A percentile compares a stretch with the other conserved stretches of the same genome.
Conservation (phyloP, 2,888 invertebrate genomes). For the Sisyra nigra region DNA sequence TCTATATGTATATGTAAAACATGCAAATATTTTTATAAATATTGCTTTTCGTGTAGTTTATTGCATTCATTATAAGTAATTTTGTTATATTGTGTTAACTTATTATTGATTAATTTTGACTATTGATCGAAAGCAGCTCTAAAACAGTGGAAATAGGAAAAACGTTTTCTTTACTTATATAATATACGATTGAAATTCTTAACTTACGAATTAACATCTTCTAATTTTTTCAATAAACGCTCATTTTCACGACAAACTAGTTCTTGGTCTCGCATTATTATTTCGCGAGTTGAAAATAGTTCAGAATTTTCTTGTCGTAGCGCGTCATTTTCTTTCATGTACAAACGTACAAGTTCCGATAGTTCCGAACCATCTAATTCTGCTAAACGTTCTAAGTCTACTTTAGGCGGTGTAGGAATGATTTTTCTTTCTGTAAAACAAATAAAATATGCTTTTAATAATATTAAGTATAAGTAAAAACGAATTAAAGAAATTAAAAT, state of each 20-base stretch:
- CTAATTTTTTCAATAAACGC: constrained; percentile 67
- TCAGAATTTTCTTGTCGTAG: constrained; percentile 73
- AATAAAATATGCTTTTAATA: neutral
- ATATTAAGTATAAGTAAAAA: constrained; percentile 4
- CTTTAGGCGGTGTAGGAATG: constrained; percentile 36
- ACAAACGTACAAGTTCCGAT: constrained; percentile 68
- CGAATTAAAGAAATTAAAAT: constrained; percentile 5
- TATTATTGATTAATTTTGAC: too few species aligned
- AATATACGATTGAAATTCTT: constrained; percentile 8
- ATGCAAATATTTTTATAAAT: too few species aligned
- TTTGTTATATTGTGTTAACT: too few species aligned
- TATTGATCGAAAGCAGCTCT: too few species aligned
- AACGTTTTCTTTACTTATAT: too few species aligned
- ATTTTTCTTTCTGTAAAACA: constrained; percentile 18
- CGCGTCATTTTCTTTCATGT: constrained; percentile 67
- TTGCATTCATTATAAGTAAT: too few species aligned
- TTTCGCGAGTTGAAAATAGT: constrained; percentile 61
- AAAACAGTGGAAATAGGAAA: too few species aligned
- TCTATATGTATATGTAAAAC: too few species aligned
- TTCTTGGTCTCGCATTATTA: constrained; percentile 76
- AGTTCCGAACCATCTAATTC: constrained; percentile 65
- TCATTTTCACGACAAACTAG: constrained; percentile 83
- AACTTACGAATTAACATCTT: constrained; percentile 74
- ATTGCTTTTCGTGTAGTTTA: too few species aligned
- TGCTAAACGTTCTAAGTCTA: constrained; percentile 56